A percentile compares a stretch with the other conserved stretches of the same genome.
Conservation (phyloP, 2,888 invertebrate species). For the Torymus texanus region DNA sequence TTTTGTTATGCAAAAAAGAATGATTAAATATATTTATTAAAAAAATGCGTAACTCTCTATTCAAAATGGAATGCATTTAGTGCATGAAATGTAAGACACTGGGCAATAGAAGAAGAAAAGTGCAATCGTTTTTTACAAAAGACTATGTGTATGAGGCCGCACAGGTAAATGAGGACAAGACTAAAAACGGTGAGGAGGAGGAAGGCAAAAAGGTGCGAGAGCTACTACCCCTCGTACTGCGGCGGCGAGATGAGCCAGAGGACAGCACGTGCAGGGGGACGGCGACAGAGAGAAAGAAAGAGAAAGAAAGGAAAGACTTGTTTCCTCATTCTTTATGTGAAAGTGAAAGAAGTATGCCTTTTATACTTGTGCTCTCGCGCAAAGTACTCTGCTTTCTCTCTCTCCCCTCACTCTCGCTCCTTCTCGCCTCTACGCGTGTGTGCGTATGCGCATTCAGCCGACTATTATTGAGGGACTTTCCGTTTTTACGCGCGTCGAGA, state of each 20-base stretch:
- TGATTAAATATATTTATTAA: no score
- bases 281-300: slow-evolving; percentile 14
- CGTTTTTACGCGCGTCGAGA: slow-evolving; percentile 43
- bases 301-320: slow-evolving; percentile 34
- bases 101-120: slow-evolving; percentile 9
- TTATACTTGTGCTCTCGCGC: slow-evolving; percentile 33
- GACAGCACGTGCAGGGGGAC: neutral
- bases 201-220: no score
- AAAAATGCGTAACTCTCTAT: no score
- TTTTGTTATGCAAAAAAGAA: no score
- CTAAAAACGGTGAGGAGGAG: no score
- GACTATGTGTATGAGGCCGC: slow-evolving; percentile 1
- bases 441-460: slow-evolving; percentile 16
- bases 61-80: no score
- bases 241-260: no score
- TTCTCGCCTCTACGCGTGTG: neutral
- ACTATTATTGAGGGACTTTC: slow-evolving; percentile 48
- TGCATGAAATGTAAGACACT: neutral
- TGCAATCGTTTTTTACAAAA: slow-evolving; percentile 26
- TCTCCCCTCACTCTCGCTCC: slow-evolving; percentile 16
- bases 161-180: slow-evolving; percentile 11
- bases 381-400: slow-evolving; percentile 32
- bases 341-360: slow-evolving; percentile 40
- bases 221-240: no score
- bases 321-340: slow-evolving; percentile 45